A percentile compares a stretch with the other conserved stretches of the same genome.
phyloP scores from a whole-genome alignment of 2,797 vertebrate genomes.

The Dicrostonyx torquatus region DNA sequence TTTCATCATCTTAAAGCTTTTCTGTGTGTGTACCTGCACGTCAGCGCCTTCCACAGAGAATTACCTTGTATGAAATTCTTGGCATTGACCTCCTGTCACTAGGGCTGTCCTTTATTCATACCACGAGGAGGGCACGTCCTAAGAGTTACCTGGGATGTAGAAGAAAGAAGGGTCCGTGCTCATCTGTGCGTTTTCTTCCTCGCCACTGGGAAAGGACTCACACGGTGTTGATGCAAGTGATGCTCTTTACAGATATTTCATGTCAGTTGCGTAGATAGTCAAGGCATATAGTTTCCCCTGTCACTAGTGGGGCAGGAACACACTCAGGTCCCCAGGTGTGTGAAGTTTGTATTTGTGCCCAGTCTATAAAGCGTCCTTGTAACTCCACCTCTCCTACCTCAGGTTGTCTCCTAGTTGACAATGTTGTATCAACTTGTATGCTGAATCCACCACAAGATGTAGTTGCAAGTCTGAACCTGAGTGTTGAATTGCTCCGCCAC shows the following conservation, averaged over 20 bases:
- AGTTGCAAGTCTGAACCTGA: not conserved
- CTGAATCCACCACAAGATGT: not conserved
- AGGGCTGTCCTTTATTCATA: not conserved
- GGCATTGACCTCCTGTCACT: not conserved
- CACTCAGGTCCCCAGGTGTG: not conserved
- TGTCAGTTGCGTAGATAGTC: not conserved
- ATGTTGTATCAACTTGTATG: rapidly evolving
- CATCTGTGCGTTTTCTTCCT: not conserved
- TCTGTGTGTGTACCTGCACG: not conserved
- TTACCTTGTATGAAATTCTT: not conserved
- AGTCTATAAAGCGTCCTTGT: not conserved
- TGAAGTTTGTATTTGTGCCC: not conserved
- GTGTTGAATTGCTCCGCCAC: not conserved
- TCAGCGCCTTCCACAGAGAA: not conserved
- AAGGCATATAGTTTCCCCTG: not conserved
- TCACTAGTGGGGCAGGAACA: rapidly evolving
- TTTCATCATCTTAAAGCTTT: not conserved
- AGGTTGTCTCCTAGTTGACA: not conserved
- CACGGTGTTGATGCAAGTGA: not conserved
- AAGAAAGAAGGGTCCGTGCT: not conserved
- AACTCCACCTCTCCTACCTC: not conserved
- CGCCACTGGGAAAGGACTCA: not conserved
- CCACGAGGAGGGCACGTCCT: not conserved
- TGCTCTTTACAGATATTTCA: not conserved
- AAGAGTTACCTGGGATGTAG: not conserved